phyloP scores from a whole-genome alignment of 2,797 vertebrate species.

The Rhinogobio ventralis region DNA sequence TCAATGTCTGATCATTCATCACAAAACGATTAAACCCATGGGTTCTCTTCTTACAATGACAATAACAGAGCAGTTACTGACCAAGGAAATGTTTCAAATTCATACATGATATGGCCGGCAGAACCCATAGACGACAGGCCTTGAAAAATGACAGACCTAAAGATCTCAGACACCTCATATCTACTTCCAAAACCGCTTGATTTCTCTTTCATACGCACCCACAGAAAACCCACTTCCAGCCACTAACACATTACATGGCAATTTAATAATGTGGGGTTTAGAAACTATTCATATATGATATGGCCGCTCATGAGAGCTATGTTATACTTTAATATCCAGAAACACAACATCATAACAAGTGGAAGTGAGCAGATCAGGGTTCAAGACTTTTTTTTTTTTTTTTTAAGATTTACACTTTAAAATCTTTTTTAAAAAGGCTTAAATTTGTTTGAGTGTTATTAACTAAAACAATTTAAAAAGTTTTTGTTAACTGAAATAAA shows the following conservation, averaged over 20 bases:
- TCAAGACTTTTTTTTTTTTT: too few relatives aligned
- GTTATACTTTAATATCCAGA: slow-evolving; percentile 5
- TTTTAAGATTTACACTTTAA: too few relatives aligned
- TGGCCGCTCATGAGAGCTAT: neutral
- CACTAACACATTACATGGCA: slow-evolving; percentile 40
- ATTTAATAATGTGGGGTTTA: slow-evolving; percentile 31
- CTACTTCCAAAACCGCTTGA: slow-evolving; percentile 30
- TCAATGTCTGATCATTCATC: slow-evolving; percentile 17
- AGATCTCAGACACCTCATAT: slow-evolving; percentile 25
- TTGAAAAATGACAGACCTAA: slow-evolving; percentile 21
- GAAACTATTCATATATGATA: slow-evolving; percentile 4
- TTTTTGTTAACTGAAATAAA: neutral
- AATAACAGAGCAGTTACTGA: slow-evolving; percentile 32
- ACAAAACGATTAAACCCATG: slow-evolving; percentile 37
- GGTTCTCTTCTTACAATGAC: slow-evolving; percentile 22
- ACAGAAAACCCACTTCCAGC: slow-evolving; percentile 34
- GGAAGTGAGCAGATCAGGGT: neutral
- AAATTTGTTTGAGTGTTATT: too few relatives aligned
- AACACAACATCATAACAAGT: slow-evolving; percentile 6
- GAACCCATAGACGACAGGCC: neutral
- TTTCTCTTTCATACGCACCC: slow-evolving; percentile 27
- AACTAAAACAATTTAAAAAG: neutral
- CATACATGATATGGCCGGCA: neutral
- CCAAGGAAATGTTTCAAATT: slow-evolving; percentile 15
- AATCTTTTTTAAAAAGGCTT: too few relatives aligned